Evolutionary conservation across 2,888 invertebrate species (phyloP), one percentile per base, ranked within the genome.

Genomic region (Hypsopygia costalis): DNA sequence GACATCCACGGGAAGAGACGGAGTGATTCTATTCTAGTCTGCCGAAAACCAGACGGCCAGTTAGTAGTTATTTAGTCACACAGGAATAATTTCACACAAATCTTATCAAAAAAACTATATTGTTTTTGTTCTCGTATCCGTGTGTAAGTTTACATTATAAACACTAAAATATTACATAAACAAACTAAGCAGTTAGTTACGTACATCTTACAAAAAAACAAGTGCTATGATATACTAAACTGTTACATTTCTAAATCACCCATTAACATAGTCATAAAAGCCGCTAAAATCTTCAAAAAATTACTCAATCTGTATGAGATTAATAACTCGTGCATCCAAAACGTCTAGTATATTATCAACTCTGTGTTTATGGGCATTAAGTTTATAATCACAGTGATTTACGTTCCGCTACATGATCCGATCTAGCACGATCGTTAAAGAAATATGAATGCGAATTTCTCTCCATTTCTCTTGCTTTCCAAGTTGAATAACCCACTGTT

Each of bases 401-500:
- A 1, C 32, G 75, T 76, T 63, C 74, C 73, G 72, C 63, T 62
- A 43, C 51, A 47, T 60, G 59, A 54, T 47, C 62, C 51, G 52
- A 68, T 69, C 64, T 69, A 58, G 64, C 70, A 69, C 70, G 69
- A 67, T 72, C 69, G 59, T 62, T 56, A 62, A 59, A 57, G 59
- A 54, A 54, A 55, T 60, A 65, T 62, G 62, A 70, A 71, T 63
- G 75, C 66, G 75, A 80, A 79, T 83, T 79, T 83, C 81, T 80
- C 81, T 69, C 52, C 79, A 79, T 83, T 82, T 85, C 82, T 82
- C 80, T 64, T 46, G 53, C 67, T 69, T 82, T 85, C 47, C 47
- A 52, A 60, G 83, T 86, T 86, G 81, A 86, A 85, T 81, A 83
- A 85, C 83, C 80, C 62, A 49, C 44, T 47, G 69, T 70, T 65